Base-by-base conservation (phyloP, 2,797 vertebrate genomes). In the Alcedo quadribrachys region DNA sequence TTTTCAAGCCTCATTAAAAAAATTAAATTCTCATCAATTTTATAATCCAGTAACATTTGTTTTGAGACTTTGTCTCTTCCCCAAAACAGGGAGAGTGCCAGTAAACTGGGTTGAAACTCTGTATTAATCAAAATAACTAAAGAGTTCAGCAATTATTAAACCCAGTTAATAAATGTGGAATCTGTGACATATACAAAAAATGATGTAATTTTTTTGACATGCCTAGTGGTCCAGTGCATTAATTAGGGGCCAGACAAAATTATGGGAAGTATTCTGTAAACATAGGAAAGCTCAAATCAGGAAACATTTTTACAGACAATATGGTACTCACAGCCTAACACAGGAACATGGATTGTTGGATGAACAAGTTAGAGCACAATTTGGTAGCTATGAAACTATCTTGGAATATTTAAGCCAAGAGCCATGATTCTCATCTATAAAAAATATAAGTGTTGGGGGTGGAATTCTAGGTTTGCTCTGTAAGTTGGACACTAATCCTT, bases 1-100 rank as follows among this genome's bases (percentile, higher is more conserved):
- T 69, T 89, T 92, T 81, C 74, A 94, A 85, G 45, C 77, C 70
- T 93, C 60, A 40, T 83, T 91, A 45, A 78, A 90, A 92, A 81
- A 54, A 24, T 4, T 78, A 74, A 76, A 27, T 76, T 95, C 85
- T 69, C 66, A 87, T 63, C 40, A 78, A 32, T 57, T 89, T 89
- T 79, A 70, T 81, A 79, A 81, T 67, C 53, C 57, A 79, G 67
- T 55, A 79, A 76, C 51, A 70, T 78, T 94, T 93, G 58, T 87
- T 93, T 67, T 57, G 63, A 95, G 82, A 91, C 74, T 81, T 20
- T 50, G 33, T 69, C 37, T 73, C 70, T 69, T 70, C 62, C 53
- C 33, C 45, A 78, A 76, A 84, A 78, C 22, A 81, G 73, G 76
- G 46, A 73, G 13, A 13, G 54, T 85, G 62, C 69, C 87, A 92